Base-by-base conservation (phyloP, 2,113 vertebrate species). In the Bufo gargarizans region DNA sequence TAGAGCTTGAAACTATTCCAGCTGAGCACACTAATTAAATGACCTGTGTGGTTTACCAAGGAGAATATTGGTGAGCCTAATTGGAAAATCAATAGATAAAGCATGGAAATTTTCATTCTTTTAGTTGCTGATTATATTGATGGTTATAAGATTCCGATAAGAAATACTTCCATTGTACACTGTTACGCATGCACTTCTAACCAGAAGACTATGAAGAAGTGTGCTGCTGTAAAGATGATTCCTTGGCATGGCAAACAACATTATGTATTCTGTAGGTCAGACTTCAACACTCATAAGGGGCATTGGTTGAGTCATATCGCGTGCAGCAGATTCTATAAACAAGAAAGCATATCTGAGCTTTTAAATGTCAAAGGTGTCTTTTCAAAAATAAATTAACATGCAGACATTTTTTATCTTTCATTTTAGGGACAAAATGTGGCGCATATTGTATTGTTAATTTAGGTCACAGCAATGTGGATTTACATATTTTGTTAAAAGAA, bases 221-320 rank as follows among this genome's bases (percentile, higher is more conserved):
- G 6, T 55, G 0, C 49, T 78, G 49, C 20, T 58, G 58, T 6
- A 4, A 6, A 11, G 10, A 17, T 74, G 33, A 14, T 43, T 43
- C n/a, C 65, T 33, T 69, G n/a, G n/a, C 33, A 69, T 3, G n/a
- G 12, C 65, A 22, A 2, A 74, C 6, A 47, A n/a, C 53, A 74
- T 9, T 80, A 43, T 80, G 22, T 43, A 59, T 80, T 55, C 55
- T 59, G 22, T 43, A 80, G 33, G 50, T 80, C 10, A 16, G n/a
- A 6, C 59, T 8, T 43, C 43, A 43, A 59, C 55, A 80, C 56
- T 33, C 22, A 47, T 33, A 47, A 63, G 33, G 79, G 58, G 33
- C 56, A 82, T 19, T 49, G 43, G 58, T 82, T 61, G 58, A 2
- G 55, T 80, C 78, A 59, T 80, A n/a, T 80, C 59, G n/a, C 33